phyloP scores from a whole-genome alignment of 1,140 invertebrate species.

The Trichonephila inaurata region DNA sequence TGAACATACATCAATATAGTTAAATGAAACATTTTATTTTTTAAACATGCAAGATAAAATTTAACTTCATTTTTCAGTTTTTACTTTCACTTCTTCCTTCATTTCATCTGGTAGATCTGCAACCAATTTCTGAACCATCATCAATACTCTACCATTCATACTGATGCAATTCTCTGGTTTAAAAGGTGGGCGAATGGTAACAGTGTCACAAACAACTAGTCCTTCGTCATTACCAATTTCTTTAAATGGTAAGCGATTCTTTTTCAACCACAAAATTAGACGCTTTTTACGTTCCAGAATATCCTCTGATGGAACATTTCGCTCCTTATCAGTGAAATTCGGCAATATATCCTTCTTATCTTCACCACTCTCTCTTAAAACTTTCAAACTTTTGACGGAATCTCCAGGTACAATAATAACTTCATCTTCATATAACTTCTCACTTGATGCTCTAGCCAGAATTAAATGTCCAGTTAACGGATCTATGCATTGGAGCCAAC shows the following conservation, averaged over 20 bases:
- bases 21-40: too few relatives aligned
- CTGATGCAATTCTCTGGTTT: not conserved
- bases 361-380: not conserved
- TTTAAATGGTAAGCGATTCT: not conserved
- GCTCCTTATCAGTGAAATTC: not conserved
- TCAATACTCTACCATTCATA: conserved; percentile 10
- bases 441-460: not conserved
- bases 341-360: not conserved
- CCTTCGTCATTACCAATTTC: not conserved
- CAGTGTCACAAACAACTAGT: not conserved
- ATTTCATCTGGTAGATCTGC: not conserved
- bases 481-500: conserved; percentile 21
- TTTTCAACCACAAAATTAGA: conserved; percentile 16
- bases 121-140: not conserved
- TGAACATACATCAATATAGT: too few relatives aligned
- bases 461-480: conserved; percentile 24
- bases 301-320: not conserved
- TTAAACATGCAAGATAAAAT: too few relatives aligned
- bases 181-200: conserved; percentile 23
- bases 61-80: too few relatives aligned
- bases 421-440: not conserved
- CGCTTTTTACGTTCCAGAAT: not conserved
- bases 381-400: not conserved
- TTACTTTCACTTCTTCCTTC: not conserved
- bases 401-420: not conserved